phyloP scores from a whole-genome alignment of 1,140 invertebrate species.

The Calliopsis andreniformis region DNA sequence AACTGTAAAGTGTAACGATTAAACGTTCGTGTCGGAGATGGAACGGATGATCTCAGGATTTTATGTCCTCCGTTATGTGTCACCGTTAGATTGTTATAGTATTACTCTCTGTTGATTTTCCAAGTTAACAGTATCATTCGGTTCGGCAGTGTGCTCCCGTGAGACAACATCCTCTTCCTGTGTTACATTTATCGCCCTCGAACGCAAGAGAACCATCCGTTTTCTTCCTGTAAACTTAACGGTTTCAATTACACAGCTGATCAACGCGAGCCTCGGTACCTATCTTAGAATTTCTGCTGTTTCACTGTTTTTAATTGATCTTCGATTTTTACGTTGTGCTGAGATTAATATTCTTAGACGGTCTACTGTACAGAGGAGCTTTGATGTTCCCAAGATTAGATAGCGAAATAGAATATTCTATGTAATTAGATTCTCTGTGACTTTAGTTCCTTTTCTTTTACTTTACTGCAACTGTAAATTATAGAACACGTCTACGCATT shows the following conservation, averaged over 20 bases:
- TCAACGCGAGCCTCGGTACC: neutral
- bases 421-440: no score
- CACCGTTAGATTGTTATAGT: slow-evolving; percentile 32
- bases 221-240: neutral
- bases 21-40: neutral
- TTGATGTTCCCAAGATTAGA: no score
- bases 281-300: slow-evolving; percentile 18
- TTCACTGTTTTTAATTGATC: slow-evolving; percentile 29
- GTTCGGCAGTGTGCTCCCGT: neutral
- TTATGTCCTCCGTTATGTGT: slow-evolving; percentile 29
- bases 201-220: neutral
- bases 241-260: neutral
- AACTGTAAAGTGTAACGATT: neutral
- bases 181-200: neutral
- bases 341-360: neutral
- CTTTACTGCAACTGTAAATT: no score
- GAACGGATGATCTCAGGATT: neutral
- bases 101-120: slow-evolving; percentile 22
- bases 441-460: no score
- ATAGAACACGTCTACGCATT: no score
- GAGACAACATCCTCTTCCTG: neutral
- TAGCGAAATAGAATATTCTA: no score
- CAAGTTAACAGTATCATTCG: slow-evolving; percentile 18
- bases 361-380: no score
- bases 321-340: neutral